A percentile compares a stretch with the other conserved stretches of the same genome.
phyloP scores from a whole-genome alignment of 2,888 invertebrate genomes.

The Eupithecia centaureata region DNA sequence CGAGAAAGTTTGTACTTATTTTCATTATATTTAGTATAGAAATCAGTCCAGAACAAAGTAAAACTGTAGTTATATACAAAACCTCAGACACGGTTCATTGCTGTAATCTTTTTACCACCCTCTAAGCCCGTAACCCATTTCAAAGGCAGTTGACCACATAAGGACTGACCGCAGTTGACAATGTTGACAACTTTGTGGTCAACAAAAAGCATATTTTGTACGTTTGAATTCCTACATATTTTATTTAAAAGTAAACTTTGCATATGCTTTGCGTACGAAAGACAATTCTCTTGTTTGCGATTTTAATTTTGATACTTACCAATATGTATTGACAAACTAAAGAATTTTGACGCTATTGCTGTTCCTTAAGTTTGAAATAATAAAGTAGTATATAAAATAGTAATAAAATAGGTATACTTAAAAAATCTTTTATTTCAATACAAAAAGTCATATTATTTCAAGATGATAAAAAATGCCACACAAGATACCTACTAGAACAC shows the following conservation, averaged over 20 bases:
- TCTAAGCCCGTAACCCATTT: conserved; percentile 55
- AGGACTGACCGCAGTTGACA: conserved; percentile 49
- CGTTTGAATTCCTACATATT: conserved; percentile 16
- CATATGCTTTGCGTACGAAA: background rate
- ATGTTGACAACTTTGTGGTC: conserved; percentile 60
- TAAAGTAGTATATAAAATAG: too few species aligned
- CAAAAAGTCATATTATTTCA: too few species aligned
- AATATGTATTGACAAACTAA: too few species aligned
- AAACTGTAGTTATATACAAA: conserved; percentile 7
- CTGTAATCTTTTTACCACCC: conserved; percentile 43
- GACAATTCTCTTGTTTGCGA: background rate
- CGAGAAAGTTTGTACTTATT: too few species aligned
- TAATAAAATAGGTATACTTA: too few species aligned
- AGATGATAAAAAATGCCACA: too few species aligned
- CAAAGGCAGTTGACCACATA: conserved; percentile 56
- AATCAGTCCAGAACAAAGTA: background rate
- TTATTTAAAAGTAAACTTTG: too few species aligned
- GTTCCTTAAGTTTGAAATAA: too few species aligned
- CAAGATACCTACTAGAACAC: too few species aligned
- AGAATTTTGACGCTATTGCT: too few species aligned
- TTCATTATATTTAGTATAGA: background rate
- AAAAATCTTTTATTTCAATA: too few species aligned
- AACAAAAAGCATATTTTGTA: conserved; percentile 51
- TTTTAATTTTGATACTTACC: too few species aligned
- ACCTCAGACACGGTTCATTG: conserved; percentile 10